Percentiles rank a stretch among this genome's conserved stretches.
These are phyloP conservation scores for Campaea margaritaria DNA, from an alignment of 2,888 invertebrate genomes.

Conservation along the genomic window DNA sequence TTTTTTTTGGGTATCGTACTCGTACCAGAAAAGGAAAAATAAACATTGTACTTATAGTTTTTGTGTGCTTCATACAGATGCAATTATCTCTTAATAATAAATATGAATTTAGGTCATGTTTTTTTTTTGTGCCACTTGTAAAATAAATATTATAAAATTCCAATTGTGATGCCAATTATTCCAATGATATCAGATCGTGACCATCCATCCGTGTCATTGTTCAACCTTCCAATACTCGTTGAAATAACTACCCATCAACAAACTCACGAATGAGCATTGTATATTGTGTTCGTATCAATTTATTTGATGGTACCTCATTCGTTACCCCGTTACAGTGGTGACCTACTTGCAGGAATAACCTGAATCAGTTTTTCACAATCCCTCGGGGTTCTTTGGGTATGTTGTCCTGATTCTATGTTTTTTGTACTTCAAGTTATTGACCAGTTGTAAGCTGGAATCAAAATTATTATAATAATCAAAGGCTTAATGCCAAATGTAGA, in stretches of 20 bases:
- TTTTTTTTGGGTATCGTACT: too few species aligned
- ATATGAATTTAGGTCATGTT: too few species aligned
- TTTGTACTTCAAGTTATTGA: background rate
- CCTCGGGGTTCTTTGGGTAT: conserved; percentile 19
- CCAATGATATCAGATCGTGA: background rate
- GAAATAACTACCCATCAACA: conserved; percentile 25
- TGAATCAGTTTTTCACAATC: conserved; percentile 28
- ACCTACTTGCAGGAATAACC: conserved; percentile 28
- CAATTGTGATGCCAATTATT: background rate
- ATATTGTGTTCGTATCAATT: conserved; percentile 30
- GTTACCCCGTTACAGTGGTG: conserved; percentile 30
- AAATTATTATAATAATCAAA: too few species aligned
- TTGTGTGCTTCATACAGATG: too few species aligned
- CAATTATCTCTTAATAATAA: too few species aligned
- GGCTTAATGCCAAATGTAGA: too few species aligned
- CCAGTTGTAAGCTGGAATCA: background rate
- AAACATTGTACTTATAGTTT: too few species aligned
- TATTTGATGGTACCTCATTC: conserved; percentile 33
- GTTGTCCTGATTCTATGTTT: conserved; percentile 14
- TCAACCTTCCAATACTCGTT: conserved; percentile 11
- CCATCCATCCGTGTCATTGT: background rate
- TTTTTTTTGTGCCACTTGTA: too few species aligned
- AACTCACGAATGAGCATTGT: conserved; percentile 22
- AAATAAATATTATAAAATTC: too few species aligned
- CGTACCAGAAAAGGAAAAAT: too few species aligned